Percentiles rank a stretch among this genome's conserved stretches.
Conservation (phyloP, 2,113 vertebrate genomes). For the Pimephales promelas region DNA sequence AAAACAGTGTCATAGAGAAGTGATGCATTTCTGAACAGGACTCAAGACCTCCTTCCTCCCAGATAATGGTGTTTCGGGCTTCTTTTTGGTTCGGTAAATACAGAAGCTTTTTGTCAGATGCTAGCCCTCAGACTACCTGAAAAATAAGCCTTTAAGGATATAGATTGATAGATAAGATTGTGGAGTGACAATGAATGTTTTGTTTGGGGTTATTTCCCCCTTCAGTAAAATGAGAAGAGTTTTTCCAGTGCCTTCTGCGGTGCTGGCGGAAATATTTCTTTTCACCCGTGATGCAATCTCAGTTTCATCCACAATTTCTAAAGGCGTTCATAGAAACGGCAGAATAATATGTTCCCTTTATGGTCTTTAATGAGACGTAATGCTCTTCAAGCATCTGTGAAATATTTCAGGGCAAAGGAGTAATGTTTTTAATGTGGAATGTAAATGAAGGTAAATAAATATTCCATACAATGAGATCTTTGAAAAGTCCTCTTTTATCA, state of each 20-base stretch:
- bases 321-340: neutral
- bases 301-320: neutral
- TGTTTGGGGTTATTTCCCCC: conserved; percentile 23
- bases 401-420: conserved; percentile 1
- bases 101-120: neutral
- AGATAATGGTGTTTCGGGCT: neutral
- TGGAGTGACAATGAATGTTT: conserved; percentile 14
- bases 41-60: neutral
- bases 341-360: neutral
- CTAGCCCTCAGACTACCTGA: conserved; percentile 5
- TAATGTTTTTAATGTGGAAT: conserved; percentile 27
- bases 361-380: conserved; percentile 8
- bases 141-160: conserved; percentile 14
- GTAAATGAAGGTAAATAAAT: conserved; percentile 39
- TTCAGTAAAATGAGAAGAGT: conserved; percentile 8
- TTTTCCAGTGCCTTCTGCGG: neutral
- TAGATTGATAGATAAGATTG: conserved; percentile 31
- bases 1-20: conserved; percentile 20
- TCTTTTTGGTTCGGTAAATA: neutral
- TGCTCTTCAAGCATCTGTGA: conserved; percentile 31
- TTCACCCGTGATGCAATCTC: conserved; percentile 24
- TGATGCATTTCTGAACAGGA: neutral
- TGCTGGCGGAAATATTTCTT: neutral
- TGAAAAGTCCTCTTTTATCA: neutral
- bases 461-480: neutral